Evolutionary conservation across 2,797 vertebrate genomes (phyloP).

Genomic region (Mormyrops attenuatus): DNA sequence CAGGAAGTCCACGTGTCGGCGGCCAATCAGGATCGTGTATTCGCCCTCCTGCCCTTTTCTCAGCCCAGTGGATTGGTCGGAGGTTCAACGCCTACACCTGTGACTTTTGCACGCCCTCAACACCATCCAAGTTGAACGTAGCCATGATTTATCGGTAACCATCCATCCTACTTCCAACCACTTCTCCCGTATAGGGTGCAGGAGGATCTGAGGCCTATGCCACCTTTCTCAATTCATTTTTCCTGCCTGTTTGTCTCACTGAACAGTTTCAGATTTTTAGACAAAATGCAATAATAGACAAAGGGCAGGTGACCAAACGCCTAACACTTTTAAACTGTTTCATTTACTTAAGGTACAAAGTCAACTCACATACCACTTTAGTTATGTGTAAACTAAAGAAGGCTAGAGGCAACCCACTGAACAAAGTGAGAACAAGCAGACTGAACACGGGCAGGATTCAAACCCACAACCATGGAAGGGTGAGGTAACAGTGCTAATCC

Average conservation of each 20-base stretch:
- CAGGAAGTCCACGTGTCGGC: neutral
- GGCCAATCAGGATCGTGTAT: neutral
- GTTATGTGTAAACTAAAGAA: neutral
- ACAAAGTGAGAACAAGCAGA: no score
- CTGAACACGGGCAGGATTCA: no score
- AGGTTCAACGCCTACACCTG: neutral
- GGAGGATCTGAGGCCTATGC: neutral
- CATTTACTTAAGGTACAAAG: neutral
- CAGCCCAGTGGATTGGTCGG: neutral
- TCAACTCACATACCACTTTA: neutral
- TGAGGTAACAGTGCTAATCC: no score
- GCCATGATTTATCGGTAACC: neutral
- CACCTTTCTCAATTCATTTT: neutral
- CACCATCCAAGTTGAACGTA: neutral
- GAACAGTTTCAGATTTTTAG: neutral
- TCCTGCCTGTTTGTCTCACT: neutral
- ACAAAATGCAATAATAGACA: neutral
- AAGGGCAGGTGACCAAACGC: neutral
- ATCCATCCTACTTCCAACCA: neutral
- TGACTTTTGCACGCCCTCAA: neutral
- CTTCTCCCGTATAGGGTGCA: neutral
- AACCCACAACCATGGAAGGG: no score
- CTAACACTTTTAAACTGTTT: neutral
- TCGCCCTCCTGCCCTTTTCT: neutral
- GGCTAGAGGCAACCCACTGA: no score